Evolutionary conservation across 1,140 invertebrate species (phyloP), one percentile per base, ranked within the genome.

Genomic region (Berghia stephanieae): DNA sequence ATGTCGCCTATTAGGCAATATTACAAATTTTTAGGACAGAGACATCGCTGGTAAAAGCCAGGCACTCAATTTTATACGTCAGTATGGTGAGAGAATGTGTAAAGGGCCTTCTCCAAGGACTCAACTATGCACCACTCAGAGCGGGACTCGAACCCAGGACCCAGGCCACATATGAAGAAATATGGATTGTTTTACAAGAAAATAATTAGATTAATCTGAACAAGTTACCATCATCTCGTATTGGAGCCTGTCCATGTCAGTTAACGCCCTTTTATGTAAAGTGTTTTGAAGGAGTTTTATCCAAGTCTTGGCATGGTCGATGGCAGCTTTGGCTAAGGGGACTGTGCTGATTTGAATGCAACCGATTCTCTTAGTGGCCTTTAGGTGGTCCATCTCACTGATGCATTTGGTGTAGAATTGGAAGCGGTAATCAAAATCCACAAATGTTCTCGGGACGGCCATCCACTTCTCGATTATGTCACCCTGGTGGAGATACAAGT

Each of bases 371-470:
- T 88, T 87, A 16, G 82, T 79, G 21, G 85, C 82, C 73, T 85
- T 69, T 0, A 38, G 38, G 18, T 42, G 31, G 18, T 8, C 34
- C 52, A 96, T 86, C 79, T 95, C 93, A 2, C 92, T 89, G 21
- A 94, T 92, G 13, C 95, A 93, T 73, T 92, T 92, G 81, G 92
- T 92, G 86, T 95, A 97, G 89, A 94, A 94, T 83, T 92, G 92
- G 83, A 97, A 93, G 88, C 94, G 94, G 75, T 95, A 93, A 84
- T 96, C 94, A 89, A 94, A 96, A 77, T 93, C 91, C 27, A 92
- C 89, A 3, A 96, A 91, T 21, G 93, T 92, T 2, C 93, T 93
- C 84, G 93, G 91, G 66, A 92, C 93, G 34, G 90, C 87, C 3
- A 93, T 90, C 89, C 96, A 96, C 86, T 94, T 93, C 79, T 94